phyloP scores from a whole-genome alignment of 1,140 invertebrate species.

The Hestina assimilis region DNA sequence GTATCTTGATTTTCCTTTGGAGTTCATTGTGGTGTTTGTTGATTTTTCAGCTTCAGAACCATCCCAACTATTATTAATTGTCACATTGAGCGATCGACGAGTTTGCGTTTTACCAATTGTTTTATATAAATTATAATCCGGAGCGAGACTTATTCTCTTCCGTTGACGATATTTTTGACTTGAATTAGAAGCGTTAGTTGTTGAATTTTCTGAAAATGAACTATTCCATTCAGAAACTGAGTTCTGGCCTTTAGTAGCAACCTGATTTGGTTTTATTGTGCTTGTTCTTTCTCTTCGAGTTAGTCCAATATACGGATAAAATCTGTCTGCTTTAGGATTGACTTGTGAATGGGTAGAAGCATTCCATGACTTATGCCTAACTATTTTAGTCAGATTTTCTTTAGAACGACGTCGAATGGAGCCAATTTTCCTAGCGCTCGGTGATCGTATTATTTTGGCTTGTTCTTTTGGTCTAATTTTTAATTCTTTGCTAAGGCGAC shows the following conservation, averaged over 20 bases:
- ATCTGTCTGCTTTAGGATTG: slow-evolving; percentile 52
- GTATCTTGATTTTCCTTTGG: slow-evolving; percentile 46
- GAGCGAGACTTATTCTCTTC: slow-evolving; percentile 55
- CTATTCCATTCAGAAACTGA: slow-evolving; percentile 43
- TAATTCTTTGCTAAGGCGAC: slow-evolving; percentile 83
- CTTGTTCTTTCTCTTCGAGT: slow-evolving; percentile 47
- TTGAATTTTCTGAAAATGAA: slow-evolving; percentile 44
- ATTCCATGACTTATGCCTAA: slow-evolving; percentile 73
- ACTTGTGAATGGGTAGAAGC: slow-evolving; percentile 55
- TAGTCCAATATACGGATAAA: slow-evolving; percentile 63
- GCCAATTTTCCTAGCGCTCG: slow-evolving; percentile 89
- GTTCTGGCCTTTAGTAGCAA: slow-evolving; percentile 30
- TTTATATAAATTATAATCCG: slow-evolving; percentile 57
- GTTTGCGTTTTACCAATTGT: slow-evolving; percentile 49
- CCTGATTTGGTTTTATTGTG: slow-evolving; percentile 42
- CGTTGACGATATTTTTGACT: slow-evolving; percentile 60
- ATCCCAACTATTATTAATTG: slow-evolving; percentile 48
- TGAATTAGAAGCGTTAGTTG: slow-evolving; percentile 39
- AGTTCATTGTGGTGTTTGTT: slow-evolving; percentile 47
- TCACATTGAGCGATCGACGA: slow-evolving; percentile 60
- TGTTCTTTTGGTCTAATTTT: slow-evolving; percentile 84
- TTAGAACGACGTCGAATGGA: slow-evolving; percentile 83
- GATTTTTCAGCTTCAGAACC: slow-evolving; percentile 51
- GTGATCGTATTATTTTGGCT: slow-evolving; percentile 86
- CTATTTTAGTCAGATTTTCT: slow-evolving; percentile 70